A percentile compares a stretch with the other conserved stretches of the same genome.
These are phyloP conservation scores for Baryphthengus martii DNA, from an alignment of 2,113 vertebrate genomes.

Conservation along the genomic window DNA sequence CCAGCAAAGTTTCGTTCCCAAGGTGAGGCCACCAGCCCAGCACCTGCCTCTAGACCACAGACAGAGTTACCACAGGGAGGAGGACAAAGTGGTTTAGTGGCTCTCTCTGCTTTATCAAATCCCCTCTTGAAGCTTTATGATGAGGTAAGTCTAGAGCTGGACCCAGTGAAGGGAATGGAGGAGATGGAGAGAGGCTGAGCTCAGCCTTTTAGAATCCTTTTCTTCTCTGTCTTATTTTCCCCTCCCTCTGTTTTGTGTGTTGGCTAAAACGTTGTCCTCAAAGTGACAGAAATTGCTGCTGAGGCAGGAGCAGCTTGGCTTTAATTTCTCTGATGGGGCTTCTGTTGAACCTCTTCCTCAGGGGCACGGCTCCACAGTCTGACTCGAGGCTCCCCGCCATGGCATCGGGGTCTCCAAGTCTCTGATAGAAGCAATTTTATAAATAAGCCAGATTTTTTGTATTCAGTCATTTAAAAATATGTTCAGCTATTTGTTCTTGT, in stretches of 20 bases:
- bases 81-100: neutral
- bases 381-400: fast-evolving
- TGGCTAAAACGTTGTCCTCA: neutral
- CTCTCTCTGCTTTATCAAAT: neutral
- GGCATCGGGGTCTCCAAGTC: neutral
- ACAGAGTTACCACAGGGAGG: neutral
- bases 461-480: neutral
- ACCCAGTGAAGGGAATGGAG: neutral
- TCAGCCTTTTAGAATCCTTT: neutral
- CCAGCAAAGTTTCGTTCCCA: neutral
- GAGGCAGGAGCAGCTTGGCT: neutral
- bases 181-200: neutral
- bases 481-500: neutral
- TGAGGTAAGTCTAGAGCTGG: neutral
- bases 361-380: too few relatives aligned
- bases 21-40: neutral
- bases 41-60: neutral
- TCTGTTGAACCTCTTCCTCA: neutral
- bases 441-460: neutral
- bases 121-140: neutral
- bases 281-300: neutral
- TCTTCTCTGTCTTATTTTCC: neutral
- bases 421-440: neutral
- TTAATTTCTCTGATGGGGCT: neutral
- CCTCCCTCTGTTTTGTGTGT: fast-evolving